Evolutionary conservation across 2,797 vertebrate species (phyloP).

Genomic region (Numenius phaeopus): DNA sequence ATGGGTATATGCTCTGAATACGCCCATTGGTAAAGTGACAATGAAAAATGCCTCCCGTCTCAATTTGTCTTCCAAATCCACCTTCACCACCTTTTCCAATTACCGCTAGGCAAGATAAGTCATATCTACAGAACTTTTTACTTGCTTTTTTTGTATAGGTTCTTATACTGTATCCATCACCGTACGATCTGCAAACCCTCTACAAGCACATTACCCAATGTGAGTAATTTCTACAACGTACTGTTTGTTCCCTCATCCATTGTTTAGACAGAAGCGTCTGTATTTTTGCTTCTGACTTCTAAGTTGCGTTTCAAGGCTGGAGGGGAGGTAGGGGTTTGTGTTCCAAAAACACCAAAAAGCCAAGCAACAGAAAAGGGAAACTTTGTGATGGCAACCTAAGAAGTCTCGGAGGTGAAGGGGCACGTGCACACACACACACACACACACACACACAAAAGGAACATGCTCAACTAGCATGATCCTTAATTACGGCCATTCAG

Average conservation of each 20-base stretch:
- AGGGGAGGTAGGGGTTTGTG: rapidly evolving
- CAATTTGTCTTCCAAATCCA: neutral
- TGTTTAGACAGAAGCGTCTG: neutral
- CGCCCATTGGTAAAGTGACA: neutral
- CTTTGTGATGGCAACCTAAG: neutral
- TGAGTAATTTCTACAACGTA: neutral
- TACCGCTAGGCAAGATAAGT: neutral
- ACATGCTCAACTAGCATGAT: neutral
- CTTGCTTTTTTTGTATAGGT: neutral
- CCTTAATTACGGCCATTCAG: neutral
- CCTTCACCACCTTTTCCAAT: neutral
- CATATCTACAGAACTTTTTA: neutral
- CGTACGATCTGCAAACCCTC: neutral
- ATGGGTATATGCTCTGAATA: neutral
- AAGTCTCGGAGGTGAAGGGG: neutral
- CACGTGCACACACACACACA: too few species aligned
- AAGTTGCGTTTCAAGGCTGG: neutral
- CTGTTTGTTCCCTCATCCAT: neutral
- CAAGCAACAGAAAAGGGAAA: neutral
- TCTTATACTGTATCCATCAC: neutral
- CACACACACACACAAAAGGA: neutral
- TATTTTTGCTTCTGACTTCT: neutral
- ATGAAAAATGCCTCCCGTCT: neutral
- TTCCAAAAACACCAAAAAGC: neutral
- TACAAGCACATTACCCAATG: neutral